Base-by-base conservation (phyloP, 1,140 invertebrate genomes). In the Bombus sibiricus region DNA sequence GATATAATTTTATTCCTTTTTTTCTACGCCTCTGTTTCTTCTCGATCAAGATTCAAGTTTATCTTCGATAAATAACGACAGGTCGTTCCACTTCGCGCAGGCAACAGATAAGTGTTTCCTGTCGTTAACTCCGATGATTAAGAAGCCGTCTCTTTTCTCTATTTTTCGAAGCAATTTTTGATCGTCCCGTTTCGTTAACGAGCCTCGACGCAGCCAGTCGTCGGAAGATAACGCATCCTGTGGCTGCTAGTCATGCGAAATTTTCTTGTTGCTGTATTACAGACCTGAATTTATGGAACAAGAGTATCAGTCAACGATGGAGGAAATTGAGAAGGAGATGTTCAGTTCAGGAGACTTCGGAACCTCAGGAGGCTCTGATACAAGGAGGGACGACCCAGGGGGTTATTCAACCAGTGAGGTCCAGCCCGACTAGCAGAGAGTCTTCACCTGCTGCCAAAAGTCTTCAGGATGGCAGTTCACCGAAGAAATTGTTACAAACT, bases 251-350 rank as follows among this genome's bases (percentile, higher is more conserved):
- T 83, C 37, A 37, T 74, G 59, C 80, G 76, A n/a, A 32, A 69
- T 43, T 32, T 59, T 37, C 68, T 53, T 37, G 18, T 3, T 73
- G 43, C 2, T 68, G 1, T 91, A 69, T 96, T 96, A 81, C 96
- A 97, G 97, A 97, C 93, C 95, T 97, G 85, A 96, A 96, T 80
- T 91, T 96, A 90, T 97, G 97, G 97, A 97, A 97, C 92, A 97
- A 97, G 87, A 97, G 96, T 92, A 96, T 97, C 87, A 97, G 97
- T 57, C 97, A 97, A 93, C 95, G 97, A 95, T 97, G 97, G 97
- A 95, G 97, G 88, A 96, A 97, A 90, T 94, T 97, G 69, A 95
- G 97, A 37, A 95, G 97, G 81, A 95, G 97, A 83, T 97, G 97
- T 93, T 97, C 97, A 3, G 95, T 96, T 18, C 94, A 97, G 86